Evolutionary conservation across 2,888 invertebrate species (phyloP).

Genomic region (Mesorhabditis spiculigera): DNA sequence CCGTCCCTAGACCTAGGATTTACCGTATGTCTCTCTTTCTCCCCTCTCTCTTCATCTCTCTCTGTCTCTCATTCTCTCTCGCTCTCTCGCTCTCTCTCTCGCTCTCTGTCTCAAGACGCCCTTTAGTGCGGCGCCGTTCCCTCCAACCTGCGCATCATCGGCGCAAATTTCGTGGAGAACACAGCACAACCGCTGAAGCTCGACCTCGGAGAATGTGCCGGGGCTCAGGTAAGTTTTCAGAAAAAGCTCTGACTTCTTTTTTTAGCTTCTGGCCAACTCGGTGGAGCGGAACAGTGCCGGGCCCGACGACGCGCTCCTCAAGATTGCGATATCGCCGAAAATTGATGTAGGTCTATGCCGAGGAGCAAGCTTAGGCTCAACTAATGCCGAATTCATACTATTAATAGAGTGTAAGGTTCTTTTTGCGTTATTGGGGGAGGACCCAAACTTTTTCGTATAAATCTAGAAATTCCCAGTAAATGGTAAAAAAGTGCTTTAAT

Average conservation of each 20-base stretch:
- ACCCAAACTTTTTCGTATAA: too few relatives aligned
- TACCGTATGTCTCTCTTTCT: not conserved
- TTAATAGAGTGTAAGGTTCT: too few relatives aligned
- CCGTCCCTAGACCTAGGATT: not conserved
- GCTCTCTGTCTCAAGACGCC: too few relatives aligned
- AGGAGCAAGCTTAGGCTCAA: too few relatives aligned
- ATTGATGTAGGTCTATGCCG: not conserved
- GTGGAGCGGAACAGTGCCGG: not conserved
- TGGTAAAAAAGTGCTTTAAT: too few relatives aligned
- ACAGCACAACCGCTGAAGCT: not conserved
- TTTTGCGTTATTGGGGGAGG: too few relatives aligned
- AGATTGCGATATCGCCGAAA: not conserved
- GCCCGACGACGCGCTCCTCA: not conserved
- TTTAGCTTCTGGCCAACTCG: not conserved
- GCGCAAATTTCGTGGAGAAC: not conserved
- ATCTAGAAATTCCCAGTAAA: too few relatives aligned
- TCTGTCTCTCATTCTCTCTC: too few relatives aligned
- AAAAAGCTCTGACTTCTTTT: not conserved
- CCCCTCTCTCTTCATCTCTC: too few relatives aligned
- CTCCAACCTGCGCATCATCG: not conserved
- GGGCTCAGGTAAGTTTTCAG: not conserved
- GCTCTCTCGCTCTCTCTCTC: too few relatives aligned
- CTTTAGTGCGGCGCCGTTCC: not conserved
- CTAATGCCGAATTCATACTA: too few relatives aligned
- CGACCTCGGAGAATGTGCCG: not conserved